A percentile compares a stretch with the other conserved stretches of the same genome.
phyloP scores from a whole-genome alignment of 2,113 vertebrate genomes.

The Oncorhynchus keta region DNA sequence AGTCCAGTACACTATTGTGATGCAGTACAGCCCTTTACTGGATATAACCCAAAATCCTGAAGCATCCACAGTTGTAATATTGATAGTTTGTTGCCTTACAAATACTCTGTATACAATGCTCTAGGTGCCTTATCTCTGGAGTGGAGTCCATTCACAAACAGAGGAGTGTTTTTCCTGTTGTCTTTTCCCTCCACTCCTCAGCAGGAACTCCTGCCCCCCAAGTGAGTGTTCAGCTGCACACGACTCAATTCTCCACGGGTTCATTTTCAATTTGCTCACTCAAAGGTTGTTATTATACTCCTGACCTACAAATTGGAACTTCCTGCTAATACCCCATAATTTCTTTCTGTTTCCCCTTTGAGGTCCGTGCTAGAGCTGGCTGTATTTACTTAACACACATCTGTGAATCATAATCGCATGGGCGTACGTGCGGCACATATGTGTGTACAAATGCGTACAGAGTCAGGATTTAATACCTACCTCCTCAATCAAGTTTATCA shows the following conservation, averaged over 20 bases:
- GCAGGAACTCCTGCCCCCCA: slow-evolving; percentile 57
- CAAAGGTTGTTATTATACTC: slow-evolving; percentile 69
- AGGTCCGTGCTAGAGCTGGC: slow-evolving; percentile 48
- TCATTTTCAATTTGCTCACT: slow-evolving; percentile 71
- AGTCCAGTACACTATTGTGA: no score
- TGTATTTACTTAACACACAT: slow-evolving; percentile 68
- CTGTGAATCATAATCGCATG: slow-evolving; percentile 56
- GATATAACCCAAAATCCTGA: no score
- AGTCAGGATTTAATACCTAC: slow-evolving; percentile 19
- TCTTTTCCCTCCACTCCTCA: slow-evolving; percentile 53
- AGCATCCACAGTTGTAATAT: no score
- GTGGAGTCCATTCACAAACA: slow-evolving; percentile 49
- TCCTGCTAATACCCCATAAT: slow-evolving; percentile 69
- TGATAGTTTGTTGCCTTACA: no score
- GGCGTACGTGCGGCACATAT: neutral
- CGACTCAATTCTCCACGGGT: slow-evolving; percentile 64
- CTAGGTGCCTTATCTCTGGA: slow-evolving; percentile 21
- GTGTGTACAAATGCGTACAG: neutral
- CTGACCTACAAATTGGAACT: slow-evolving; percentile 72
- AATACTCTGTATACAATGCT: neutral
- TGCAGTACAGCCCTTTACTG: no score
- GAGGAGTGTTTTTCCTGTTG: slow-evolving; percentile 63
- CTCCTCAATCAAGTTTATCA: slow-evolving; percentile 36
- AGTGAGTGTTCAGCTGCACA: slow-evolving; percentile 63
- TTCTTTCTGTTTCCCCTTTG: slow-evolving; percentile 53